Base-by-base conservation (phyloP, 2,113 vertebrate species). In the Triplophysa rosa region DNA sequence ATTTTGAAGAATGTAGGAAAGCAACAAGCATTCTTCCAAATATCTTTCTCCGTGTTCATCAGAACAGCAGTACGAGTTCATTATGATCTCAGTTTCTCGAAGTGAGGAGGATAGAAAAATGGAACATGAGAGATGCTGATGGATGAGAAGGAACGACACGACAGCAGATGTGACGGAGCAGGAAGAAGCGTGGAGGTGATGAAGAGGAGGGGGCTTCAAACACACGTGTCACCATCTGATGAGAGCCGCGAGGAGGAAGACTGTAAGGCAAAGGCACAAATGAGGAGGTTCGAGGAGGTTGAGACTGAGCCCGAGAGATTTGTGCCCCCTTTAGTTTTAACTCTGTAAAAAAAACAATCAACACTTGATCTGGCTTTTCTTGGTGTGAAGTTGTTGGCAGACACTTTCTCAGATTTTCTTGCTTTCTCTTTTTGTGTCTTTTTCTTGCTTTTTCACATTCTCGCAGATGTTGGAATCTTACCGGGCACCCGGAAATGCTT, bases 61-160 rank as follows among this genome's bases (percentile, higher is more conserved):
- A 37, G 33, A 6, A 7, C 33, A 37, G 6, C 6, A 37, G 33
- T 37, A 37, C 33, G 7, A 37, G 33, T 37, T 37, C 33, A 37
- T 37, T 37, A 37, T 37, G 33, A 37, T 63, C 90, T 95, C 84
- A 95, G 94, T 88, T 96, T 92, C 80, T 95, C 79, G 95, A 95
- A 93, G 94, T 95, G 85, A 84, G 75, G 64, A 85, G 78, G 40
- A 91, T 88, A 70, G 63, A 82, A 26, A 52, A 80, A 17, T 91
- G 80, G 62, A 84, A 42, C 23, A 3, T 1, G 33, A 23, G 8
- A 37, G 33, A 61, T 42, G 70, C 54, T 61, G 70, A 52, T 12
- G 49, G 49, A 52, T n/a, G 17, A 23, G 56, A 77, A 21, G 12
- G 23, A 61, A 59, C 23, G 70, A 42, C n/a, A 37, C 17, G 4